Evolutionary conservation across 2,797 vertebrate genomes (phyloP), one percentile per base, ranked within the genome.

Genomic region (Momotus momota): DNA sequence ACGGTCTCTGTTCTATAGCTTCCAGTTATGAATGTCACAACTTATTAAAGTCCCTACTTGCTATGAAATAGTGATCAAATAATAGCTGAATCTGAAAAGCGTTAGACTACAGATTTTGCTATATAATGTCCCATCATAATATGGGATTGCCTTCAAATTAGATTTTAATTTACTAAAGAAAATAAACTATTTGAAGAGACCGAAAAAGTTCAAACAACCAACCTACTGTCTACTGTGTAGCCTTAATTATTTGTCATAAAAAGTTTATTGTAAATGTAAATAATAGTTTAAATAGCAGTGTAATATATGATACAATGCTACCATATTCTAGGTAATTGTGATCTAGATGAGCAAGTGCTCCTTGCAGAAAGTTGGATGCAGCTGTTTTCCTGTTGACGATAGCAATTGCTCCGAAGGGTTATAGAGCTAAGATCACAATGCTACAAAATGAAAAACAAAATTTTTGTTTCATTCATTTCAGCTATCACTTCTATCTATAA

Each of bases 311-410:
- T 33, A 52, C 10, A 64, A 35, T 82, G 38, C 21, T 60, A 6
- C 14, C 43, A 26, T 83, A 15, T 74, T 77, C 61, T 41, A 13
- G 33, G 8, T 79, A 48, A 13, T 12, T 57, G 22, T n/a, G 51
- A 23, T 52, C 19, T 43, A 60, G 55, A 48, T 70, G 33, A 92
- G 4, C 29, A 29, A 77, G 18, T 65, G 43, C n/a, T 61, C 27
- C 67, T 74, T 83, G 52, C 43, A 64, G 48, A 31, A 40, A 78
- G 45, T 55, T 0, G 6, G 69, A 71, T 81, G 69, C 65, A 78
- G 58, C 29, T 89, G 66, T 78, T 72, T 87, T 92, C 85, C 70
- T 86, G 60, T 60, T 86, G 79, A 87, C 91, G 64, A 41, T 40
- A 85, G 67, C 45, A 54, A 8, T 94, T n/a, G 10, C 11, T 83